These are phyloP conservation scores for Betta splendens DNA, from an alignment of 2,797 vertebrate species.

Conservation along the genomic window DNA sequence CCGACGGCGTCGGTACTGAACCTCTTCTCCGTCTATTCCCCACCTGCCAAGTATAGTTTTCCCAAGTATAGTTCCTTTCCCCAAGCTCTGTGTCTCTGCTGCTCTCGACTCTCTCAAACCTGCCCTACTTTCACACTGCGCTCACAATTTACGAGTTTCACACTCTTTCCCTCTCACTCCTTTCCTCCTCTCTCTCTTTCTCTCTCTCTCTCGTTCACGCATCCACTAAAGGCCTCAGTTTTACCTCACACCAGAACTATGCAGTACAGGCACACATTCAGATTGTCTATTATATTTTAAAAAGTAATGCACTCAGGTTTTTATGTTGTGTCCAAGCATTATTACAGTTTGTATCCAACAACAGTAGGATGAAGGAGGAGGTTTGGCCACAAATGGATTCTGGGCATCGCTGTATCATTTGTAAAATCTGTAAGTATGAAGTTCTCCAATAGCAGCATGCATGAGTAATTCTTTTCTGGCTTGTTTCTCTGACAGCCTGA, in stretches of 20 bases:
- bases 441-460: constrained; percentile 40
- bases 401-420: constrained; percentile 27
- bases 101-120: constrained; percentile 63
- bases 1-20: constrained; percentile 5
- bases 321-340: constrained; percentile 2
- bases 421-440: constrained; percentile 32
- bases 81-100: constrained; percentile 58
- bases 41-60: constrained; percentile 63
- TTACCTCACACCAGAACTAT: constrained; percentile 34
- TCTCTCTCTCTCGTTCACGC: constrained; percentile 21
- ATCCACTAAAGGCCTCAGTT: constrained; percentile 18
- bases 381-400: constrained; percentile 13
- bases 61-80: constrained; percentile 65
- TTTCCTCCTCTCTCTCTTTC: constrained; percentile 18
- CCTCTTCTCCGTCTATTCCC: constrained; percentile 29
- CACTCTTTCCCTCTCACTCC: constrained; percentile 40
- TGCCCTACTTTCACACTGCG: constrained; percentile 75
- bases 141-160: constrained; percentile 63
- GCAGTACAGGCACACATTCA: constrained; percentile 12
- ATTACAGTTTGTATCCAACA: constrained; percentile 18
- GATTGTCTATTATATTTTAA: constrained; percentile 31
- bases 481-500: constrained; percentile 35
- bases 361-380: constrained; percentile 3
- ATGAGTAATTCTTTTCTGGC: constrained; percentile 34
- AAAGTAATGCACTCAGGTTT: background rate